These are phyloP conservation scores for Meles meles DNA, from an alignment of 2,113 vertebrate species.

Conservation along the genomic window DNA sequence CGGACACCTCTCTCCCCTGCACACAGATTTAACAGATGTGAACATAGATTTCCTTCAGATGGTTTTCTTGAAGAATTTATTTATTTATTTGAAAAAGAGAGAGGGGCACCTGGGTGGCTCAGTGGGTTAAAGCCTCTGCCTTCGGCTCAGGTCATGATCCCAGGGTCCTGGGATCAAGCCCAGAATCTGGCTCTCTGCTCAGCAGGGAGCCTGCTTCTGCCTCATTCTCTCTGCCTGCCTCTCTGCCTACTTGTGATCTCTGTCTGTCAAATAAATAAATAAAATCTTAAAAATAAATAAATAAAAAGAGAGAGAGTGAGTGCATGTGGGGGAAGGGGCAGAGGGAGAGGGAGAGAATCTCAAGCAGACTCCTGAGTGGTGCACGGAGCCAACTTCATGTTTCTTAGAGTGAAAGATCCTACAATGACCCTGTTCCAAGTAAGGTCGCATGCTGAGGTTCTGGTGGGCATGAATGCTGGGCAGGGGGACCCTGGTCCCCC, in stretches of 20 bases:
- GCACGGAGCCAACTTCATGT: accelerated
- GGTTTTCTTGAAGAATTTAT: not conserved
- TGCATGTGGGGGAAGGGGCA: not conserved
- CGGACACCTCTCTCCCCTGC: not conserved
- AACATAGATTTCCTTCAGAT: not conserved
- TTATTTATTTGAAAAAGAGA: not conserved
- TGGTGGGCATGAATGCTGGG: not conserved
- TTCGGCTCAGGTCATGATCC: no score
- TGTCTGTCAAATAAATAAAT: no score
- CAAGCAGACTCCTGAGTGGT: not conserved
- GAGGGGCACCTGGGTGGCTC: no score
- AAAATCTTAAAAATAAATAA: no score
- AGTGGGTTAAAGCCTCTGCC: no score
- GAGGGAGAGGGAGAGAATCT: not conserved
- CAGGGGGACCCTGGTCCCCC: no score
- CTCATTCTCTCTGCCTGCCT: no score
- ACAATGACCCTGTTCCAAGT: not conserved
- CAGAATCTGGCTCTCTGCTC: no score
- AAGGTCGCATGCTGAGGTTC: not conserved
- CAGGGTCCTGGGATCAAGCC: no score
- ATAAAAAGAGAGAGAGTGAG: not conserved
- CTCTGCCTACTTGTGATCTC: no score
- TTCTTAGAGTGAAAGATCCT: not conserved
- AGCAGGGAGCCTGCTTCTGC: no score
- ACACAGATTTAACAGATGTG: not conserved